phyloP scores from a whole-genome alignment of 2,888 invertebrate genomes.

The Phrixothrix hirtus region DNA sequence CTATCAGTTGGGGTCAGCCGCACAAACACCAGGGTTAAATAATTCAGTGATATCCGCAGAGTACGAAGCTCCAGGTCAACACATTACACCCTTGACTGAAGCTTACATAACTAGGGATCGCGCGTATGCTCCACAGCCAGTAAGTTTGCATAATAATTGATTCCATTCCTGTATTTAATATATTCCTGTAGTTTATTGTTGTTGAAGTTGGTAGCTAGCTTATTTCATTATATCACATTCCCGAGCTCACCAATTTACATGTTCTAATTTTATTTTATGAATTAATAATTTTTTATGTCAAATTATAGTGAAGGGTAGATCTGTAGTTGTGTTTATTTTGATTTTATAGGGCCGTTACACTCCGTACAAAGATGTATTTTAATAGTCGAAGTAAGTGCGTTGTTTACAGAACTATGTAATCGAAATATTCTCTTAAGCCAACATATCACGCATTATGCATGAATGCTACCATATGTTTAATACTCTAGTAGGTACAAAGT shows the following conservation, averaged over 20 bases:
- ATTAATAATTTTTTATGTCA: conserved; percentile 11
- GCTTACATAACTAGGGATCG: conserved; percentile 54
- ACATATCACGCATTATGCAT: too few species aligned
- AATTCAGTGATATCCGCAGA: conserved; percentile 52
- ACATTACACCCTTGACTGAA: conserved; percentile 52
- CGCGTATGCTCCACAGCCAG: conserved; percentile 51
- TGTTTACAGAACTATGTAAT: conserved; percentile 3
- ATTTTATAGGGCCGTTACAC: conserved; percentile 44
- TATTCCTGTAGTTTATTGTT: conserved; percentile 37
- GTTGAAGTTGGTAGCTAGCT: conserved; percentile 34
- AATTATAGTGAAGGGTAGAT: conserved; percentile 6
- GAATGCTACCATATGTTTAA: too few species aligned
- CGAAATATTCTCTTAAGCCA: too few species aligned
- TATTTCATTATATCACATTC: conserved; percentile 26
- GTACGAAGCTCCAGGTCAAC: conserved; percentile 45
- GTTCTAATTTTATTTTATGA: conserved; percentile 31
- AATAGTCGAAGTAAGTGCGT: conserved; percentile 24
- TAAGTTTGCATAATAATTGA: conserved; percentile 49
- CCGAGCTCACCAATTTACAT: conserved; percentile 34
- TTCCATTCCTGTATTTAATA: conserved; percentile 37
- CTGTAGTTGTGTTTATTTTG: conserved; percentile 21
- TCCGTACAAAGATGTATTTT: conserved; percentile 41
- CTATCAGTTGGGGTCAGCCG: conserved; percentile 72
- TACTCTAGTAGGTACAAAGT: too few species aligned
- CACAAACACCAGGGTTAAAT: conserved; percentile 65